These are phyloP conservation scores for Drosophila rellima DNA, from an alignment of 2,888 invertebrate genomes.

Conservation along the genomic window DNA sequence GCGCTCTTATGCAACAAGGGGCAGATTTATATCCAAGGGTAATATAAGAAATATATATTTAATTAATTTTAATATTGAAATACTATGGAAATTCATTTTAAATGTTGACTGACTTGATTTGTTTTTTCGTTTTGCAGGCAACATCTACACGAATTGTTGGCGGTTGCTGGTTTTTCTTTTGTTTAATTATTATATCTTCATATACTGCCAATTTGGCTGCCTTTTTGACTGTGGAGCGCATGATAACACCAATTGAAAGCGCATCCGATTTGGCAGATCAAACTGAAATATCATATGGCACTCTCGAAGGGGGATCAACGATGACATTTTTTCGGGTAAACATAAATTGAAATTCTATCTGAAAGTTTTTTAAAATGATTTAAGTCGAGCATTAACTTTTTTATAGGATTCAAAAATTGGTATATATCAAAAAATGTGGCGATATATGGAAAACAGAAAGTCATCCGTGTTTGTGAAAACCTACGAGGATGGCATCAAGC, in stretches of 20 bases:
- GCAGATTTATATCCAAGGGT: constrained; percentile 97
- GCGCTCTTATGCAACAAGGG: constrained; percentile 97
- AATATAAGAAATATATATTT: constrained; percentile 26
- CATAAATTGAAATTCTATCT: too few relatives aligned
- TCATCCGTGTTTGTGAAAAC: constrained; percentile 94
- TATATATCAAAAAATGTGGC: constrained; percentile 97
- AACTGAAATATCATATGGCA: constrained; percentile 96
- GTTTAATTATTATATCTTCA: constrained; percentile 98
- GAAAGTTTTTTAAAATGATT: neutral
- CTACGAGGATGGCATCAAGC: constrained; percentile 95
- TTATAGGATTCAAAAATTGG: constrained; percentile 94
- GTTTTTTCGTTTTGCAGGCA: constrained; percentile 87
- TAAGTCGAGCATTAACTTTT: neutral
- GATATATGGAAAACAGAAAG: constrained; percentile 93
- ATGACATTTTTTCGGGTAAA: constrained; percentile 97
- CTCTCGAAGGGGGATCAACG: constrained; percentile 96
- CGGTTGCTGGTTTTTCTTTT: constrained; percentile 99
- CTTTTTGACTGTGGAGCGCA: constrained; percentile 98
- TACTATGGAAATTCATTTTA: neutral
- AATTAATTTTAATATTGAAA: neutral
- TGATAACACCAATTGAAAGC: constrained; percentile 97
- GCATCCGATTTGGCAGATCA: constrained; percentile 98
- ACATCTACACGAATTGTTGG: constrained; percentile 98
- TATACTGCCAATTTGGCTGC: constrained; percentile 98
- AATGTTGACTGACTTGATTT: neutral